Evolutionary conservation across 2,888 invertebrate species (phyloP).

Genomic region (Ormyrus pomaceus): DNA sequence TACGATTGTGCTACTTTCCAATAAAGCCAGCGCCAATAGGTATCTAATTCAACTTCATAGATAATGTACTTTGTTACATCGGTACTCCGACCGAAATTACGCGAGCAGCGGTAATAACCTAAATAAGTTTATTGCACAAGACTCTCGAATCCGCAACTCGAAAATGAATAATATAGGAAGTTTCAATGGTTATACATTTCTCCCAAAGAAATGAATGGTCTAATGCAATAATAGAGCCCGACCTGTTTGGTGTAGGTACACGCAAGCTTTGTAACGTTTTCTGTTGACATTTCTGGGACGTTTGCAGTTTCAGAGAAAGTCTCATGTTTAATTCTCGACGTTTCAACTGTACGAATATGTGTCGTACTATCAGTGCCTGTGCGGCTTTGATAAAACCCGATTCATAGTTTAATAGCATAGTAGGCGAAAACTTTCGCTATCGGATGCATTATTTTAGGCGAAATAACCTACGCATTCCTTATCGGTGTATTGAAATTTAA

Average conservation of each 20-base stretch:
- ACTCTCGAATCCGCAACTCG: neutral
- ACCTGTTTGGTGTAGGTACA: neutral
- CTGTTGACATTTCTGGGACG: slow-evolving; percentile 47
- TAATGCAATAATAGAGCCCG: neutral
- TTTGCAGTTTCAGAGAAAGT: slow-evolving; percentile 12
- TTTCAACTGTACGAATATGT: slow-evolving; percentile 6
- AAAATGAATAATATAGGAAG: slow-evolving; percentile 8
- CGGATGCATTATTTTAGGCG: too few relatives aligned
- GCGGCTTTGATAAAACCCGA: neutral
- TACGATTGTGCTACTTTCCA: too few relatives aligned
- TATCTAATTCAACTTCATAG: too few relatives aligned
- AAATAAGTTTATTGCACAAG: neutral
- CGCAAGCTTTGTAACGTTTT: slow-evolving; percentile 31
- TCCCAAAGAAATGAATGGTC: neutral
- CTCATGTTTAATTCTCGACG: slow-evolving; percentile 17
- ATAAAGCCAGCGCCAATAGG: too few relatives aligned
- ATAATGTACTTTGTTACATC: too few relatives aligned
- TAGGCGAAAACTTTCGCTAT: neutral
- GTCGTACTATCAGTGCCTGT: slow-evolving; percentile 21
- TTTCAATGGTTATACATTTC: neutral
- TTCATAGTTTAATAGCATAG: too few relatives aligned
- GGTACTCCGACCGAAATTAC: too few relatives aligned
- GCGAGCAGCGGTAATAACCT: too few relatives aligned
- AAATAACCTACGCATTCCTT: too few relatives aligned
- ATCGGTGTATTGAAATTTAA: too few relatives aligned